Evolutionary conservation across 2,113 vertebrate genomes (phyloP), one percentile per base, ranked within the genome.

Genomic region (Aythya baeri): DNA sequence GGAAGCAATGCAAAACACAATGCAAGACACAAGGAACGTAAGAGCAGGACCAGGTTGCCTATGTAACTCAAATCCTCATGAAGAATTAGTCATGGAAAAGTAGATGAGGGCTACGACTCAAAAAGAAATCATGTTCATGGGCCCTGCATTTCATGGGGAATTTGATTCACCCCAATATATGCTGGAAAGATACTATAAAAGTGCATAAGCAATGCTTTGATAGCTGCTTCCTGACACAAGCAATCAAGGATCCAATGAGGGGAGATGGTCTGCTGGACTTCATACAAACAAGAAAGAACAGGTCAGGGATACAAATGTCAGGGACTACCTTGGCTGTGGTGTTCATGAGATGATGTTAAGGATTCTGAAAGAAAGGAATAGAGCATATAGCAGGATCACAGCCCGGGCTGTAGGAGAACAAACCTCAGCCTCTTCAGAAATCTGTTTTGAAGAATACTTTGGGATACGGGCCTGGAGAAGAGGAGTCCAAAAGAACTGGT

Each of bases 401-500:
- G 2, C 13, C 11, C 17, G 2, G 41, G 25, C 6, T 62, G 74
- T 46, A 67, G 32, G 17, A 67, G 43, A 83, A 1, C 32, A 34
- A 8, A 65, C 17, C 70, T 88, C 16, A 43, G 18, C 8, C 20
- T 73, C 11, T 59, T 68, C 50, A 74, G 61, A 65, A 86, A 66
- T 55, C 50, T 70, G 7, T 50, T 74, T 65, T 31, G 12, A 73
- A 65, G 22, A 74, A 70, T 59, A 2, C 9, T 13, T n/a, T 57
- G 13, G 7, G 3, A n/a, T 71, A 17, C 27, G 41, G 8, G 4
- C 20, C 15, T 57, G 23, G 23, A 75, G 22, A 58, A 73, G 22
- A 74, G 1, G 0, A 18, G 3, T 66, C 15, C 13, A 41, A 11
- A 6, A 74, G 3, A 71, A 3, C 6, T 16, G 4, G 29, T 41